Conservation (phyloP, 2,888 invertebrate genomes). For the Graphium colonna region DNA sequence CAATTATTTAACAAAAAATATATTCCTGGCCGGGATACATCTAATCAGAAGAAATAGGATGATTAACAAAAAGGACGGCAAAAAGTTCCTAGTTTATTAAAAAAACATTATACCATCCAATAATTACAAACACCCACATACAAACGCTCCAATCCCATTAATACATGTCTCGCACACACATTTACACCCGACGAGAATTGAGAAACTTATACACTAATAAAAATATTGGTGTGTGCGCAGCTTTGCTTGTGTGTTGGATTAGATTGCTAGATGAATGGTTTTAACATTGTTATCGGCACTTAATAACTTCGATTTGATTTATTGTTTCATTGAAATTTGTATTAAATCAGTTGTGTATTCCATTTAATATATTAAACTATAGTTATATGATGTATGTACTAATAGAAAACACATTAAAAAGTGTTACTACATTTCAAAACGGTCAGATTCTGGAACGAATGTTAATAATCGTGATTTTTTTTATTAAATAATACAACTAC, state of each 20-base stretch:
- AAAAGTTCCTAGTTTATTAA: constrained; percentile 67
- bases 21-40: constrained; percentile 22
- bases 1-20: constrained; percentile 15
- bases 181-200: constrained; percentile 23
- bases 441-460: neutral
- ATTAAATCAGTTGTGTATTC: neutral
- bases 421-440: too few species aligned
- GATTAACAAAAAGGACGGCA: constrained; percentile 31
- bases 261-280: constrained; percentile 46
- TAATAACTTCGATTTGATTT: neutral
- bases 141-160: constrained; percentile 67
- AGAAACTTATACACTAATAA: constrained; percentile 36
- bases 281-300: constrained; percentile 26
- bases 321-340: neutral
- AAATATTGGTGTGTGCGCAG: constrained; percentile 16
- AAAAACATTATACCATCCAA: constrained; percentile 67
- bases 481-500: too few species aligned
- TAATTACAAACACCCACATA: constrained; percentile 73
- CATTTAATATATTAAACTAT: neutral
- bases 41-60: constrained; percentile 26
- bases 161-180: constrained; percentile 63
- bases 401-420: too few species aligned
- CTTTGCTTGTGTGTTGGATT: constrained; percentile 30
- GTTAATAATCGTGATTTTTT: too few species aligned
- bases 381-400: too few species aligned